Base-by-base conservation (phyloP, 2,888 invertebrate genomes). In the Eurois occulta region DNA sequence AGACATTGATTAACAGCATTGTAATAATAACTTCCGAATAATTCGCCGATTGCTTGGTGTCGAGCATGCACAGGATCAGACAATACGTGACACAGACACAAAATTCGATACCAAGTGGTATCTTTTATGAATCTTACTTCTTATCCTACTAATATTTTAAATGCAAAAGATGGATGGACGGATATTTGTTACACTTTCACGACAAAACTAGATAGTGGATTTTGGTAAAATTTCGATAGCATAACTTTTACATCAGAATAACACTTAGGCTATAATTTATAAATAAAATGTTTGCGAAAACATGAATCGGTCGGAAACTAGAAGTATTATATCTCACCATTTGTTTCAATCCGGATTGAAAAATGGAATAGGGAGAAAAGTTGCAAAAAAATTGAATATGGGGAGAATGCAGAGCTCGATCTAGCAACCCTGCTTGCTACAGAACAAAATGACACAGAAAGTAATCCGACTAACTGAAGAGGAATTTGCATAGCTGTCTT, bases 401-500 rank as follows among this genome's bases (percentile, higher is more conserved):
- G 7, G 18, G 41, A 11, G 8, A 65, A 65, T 18, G n/a, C 18
- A 6, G 41, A 72, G 55, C 71, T 55, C 11, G 46, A 65, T 41
- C 68, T 64, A 38, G 68, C 60, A 71, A 66, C 28, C 43, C 38
- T 43, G 72, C 69, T 65, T 48, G 87, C 28, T 55, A 70, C 60
- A 62, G 55, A 80, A 85, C 71, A 71, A 87, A 87, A 87, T 75
- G 87, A 87, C 85, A 60, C 60, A 79, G 65, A 85, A 68, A 80
- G 81, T 84, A 84, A 84, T 84, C 85, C 75, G 64, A 85, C 81
- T 84, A 85, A 84, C 84, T 87, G 81, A 73, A 87, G 55, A 65
- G 81, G 87, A 85, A 85, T 84, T 84, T 84, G 58, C 87, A 85
- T 87, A 75, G 81, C 74, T 75, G 80, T 84, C 87, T 85, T 38